Percentiles rank a stretch among this genome's conserved stretches.
These are phyloP conservation scores for Malurus leucopterus DNA, from an alignment of 2,797 vertebrate species.

Conservation along the genomic window DNA sequence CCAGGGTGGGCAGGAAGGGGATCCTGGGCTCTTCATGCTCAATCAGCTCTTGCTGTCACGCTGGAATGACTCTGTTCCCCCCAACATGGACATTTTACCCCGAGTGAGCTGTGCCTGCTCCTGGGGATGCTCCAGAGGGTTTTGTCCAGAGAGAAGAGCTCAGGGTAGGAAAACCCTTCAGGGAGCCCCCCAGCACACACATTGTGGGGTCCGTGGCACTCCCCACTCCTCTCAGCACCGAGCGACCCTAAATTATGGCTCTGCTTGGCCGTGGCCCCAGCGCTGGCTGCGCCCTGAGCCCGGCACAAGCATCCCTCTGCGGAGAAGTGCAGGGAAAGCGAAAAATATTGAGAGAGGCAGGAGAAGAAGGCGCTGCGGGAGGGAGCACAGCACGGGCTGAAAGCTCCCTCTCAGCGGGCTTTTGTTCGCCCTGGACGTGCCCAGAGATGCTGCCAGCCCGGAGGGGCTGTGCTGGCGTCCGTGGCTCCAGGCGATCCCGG, in stretches of 20 bases:
- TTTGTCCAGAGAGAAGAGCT: neutral
- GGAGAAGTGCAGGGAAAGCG: neutral
- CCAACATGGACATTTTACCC: rapidly evolving
- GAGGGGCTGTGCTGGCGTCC: neutral
- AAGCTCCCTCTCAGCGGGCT: neutral
- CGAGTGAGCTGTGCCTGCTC: rapidly evolving
- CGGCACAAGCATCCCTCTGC: neutral
- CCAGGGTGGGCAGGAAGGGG: neutral
- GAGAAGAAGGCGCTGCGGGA: neutral
- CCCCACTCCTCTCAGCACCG: rapidly evolving
- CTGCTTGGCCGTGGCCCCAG: neutral
- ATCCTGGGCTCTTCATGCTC: neutral
- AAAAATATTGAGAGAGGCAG: constrained; percentile 31
- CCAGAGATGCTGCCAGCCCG: neutral
- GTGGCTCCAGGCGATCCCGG: neutral
- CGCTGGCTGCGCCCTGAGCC: neutral
- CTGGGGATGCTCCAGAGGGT: neutral
- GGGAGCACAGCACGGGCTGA: neutral
- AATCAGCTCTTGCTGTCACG: neutral
- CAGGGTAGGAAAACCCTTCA: neutral
- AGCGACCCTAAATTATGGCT: neutral
- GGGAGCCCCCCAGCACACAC: rapidly evolving
- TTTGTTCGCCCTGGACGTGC: neutral
- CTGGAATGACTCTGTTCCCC: neutral
- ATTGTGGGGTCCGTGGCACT: neutral